Base-by-base conservation (phyloP, 2,113 vertebrate species). In the Oreochromis tanganicae region DNA sequence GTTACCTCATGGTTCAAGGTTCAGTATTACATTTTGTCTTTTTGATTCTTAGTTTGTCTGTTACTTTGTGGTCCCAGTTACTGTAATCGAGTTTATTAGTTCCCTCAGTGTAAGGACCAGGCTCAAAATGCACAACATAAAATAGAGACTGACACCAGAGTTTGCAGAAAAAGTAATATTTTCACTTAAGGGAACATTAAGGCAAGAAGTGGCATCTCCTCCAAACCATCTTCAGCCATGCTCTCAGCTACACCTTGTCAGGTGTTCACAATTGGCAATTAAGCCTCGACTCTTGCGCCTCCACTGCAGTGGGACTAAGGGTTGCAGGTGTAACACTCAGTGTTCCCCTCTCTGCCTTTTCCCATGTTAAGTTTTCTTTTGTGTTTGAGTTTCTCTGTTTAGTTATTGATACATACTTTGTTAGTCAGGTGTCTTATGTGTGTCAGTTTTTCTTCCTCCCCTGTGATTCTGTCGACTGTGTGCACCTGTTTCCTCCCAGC, bases 131-230 rank as follows among this genome's bases (percentile, higher is more conserved):
- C 9, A 36, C 48, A 54, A 13, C 24, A 6, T 7, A 27, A 7
- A 63, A 0, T 66, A 1, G 59, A 63, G 32, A 0, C 32, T 0
- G 32, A 36, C 59, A n/a, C 2, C 29, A 21, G 3, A 71, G 3
- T n/a, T 3, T 54, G 6, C 38, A 80, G 63, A 87, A 38, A 68
- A 43, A 43, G 21, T 73, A 9, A 27, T 17, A 0, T 73, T 73
- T 73, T 73, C 9, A 27, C 21, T 21, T 27, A 46, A 46, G 38
- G 3, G 2, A 16, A 11, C 38, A 46, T 46, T 16, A 17, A 73
- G 38, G 0, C 21, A 46, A 46, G 7, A 17, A 17, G 46, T 17
- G 3, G 46, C 46, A 48, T 50, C 48, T 50, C 48, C 48, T 17
- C 3, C 6, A 19, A 50, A 46, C 41, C 3, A 2, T 14, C 21